Conservation (phyloP, 1,140 invertebrate species). For the Drosophila prosaltans region DNA sequence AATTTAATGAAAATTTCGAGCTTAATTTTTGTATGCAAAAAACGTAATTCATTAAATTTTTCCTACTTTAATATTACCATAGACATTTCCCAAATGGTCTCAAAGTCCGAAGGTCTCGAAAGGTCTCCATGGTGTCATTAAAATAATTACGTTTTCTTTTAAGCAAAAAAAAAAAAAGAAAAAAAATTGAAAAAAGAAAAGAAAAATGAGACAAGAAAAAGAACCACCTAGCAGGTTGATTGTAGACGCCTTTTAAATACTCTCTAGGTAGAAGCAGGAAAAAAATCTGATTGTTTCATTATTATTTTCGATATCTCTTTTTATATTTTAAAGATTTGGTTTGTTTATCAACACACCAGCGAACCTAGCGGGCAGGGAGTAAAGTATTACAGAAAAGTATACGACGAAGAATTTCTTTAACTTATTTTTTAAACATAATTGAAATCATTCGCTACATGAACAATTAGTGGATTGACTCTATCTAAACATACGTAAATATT, state of each 20-base stretch:
- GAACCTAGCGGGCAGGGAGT: neutral
- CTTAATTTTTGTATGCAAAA: conserved; percentile 42
- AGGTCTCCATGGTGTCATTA: conserved; percentile 60
- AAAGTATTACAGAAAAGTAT: too few species aligned
- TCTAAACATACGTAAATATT: too few species aligned
- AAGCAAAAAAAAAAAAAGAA: conserved; percentile 7
- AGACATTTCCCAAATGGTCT: conserved; percentile 1
- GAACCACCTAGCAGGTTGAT: neutral
- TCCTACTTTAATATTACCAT: conserved; percentile 39
- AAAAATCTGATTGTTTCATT: neutral
- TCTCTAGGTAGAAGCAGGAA: neutral
- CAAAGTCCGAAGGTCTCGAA: conserved; percentile 24
- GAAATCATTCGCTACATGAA: too few species aligned
- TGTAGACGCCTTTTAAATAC: neutral
- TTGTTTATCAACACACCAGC: neutral
- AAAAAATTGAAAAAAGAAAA: neutral
- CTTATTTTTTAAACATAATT: too few species aligned
- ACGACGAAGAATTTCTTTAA: too few species aligned
- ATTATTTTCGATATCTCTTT: too few species aligned
- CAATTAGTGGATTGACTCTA: too few species aligned
- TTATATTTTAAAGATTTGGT: too few species aligned
- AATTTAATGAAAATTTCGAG: conserved; percentile 40
- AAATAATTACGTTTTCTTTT: conserved; percentile 68
- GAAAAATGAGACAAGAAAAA: neutral
- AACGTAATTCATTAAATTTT: conserved; percentile 61